phyloP scores from a whole-genome alignment of 2,113 vertebrate genomes.

The Telmatochromis sp. region DNA sequence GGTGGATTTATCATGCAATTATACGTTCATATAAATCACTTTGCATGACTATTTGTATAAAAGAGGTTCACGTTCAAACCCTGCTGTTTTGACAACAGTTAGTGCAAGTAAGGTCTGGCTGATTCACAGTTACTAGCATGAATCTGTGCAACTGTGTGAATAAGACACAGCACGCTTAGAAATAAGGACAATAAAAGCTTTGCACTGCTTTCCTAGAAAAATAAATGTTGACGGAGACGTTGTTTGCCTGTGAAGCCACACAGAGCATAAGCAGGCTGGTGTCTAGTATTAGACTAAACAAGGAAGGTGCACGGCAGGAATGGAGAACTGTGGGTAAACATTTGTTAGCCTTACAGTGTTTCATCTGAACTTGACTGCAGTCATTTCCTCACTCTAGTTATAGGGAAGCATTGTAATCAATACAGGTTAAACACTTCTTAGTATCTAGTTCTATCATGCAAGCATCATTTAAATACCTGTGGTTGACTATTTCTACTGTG shows the following conservation, averaged over 20 bases:
- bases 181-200: background rate
- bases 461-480: conserved; percentile 25
- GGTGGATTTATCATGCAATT: background rate
- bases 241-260: background rate
- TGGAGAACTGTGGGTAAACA: background rate
- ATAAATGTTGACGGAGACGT: background rate
- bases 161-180: background rate
- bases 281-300: background rate
- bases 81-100: background rate
- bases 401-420: background rate
- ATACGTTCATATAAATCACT: background rate
- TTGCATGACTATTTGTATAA: background rate
- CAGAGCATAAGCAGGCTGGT: background rate
- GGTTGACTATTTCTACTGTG: conserved; percentile 59
- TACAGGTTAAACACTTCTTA: background rate
- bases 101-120: background rate
- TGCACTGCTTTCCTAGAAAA: background rate
- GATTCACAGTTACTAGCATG: background rate
- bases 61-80: background rate
- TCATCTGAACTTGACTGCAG: background rate
- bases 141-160: background rate
- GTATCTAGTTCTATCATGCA: background rate
- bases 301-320: background rate
- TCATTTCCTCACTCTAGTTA: background rate
- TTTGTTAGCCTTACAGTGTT: background rate